A percentile compares a stretch with the other conserved stretches of the same genome.
phyloP scores from a whole-genome alignment of 2,113 vertebrate species.

The Rallus limicola region DNA sequence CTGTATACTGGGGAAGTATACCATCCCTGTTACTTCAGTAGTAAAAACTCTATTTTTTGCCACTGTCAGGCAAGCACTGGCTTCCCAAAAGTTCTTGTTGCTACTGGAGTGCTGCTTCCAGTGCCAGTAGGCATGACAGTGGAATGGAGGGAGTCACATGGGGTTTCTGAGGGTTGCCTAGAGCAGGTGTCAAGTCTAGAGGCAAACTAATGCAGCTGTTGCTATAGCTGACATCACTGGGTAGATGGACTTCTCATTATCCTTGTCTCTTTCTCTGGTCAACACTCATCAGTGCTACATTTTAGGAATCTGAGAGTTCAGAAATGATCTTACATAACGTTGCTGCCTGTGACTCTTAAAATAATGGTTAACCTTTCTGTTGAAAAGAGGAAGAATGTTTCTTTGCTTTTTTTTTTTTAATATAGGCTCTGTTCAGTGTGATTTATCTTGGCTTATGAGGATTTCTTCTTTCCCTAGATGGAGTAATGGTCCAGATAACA shows the following conservation, averaged over 20 bases:
- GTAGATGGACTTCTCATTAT: not conserved
- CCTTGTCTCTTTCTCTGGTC: not conserved
- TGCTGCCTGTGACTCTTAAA: not conserved
- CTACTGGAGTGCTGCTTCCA: not conserved
- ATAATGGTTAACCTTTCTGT: not conserved
- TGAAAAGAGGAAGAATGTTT: not conserved
- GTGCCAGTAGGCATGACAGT: rapidly evolving
- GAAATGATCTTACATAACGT: rapidly evolving
- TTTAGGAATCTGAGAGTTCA: not conserved
- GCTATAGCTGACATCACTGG: not conserved
- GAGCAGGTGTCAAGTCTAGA: not conserved
- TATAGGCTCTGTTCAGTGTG: not conserved
- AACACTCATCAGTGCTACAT: rapidly evolving
- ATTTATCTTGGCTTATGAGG: not conserved
- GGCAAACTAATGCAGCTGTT: rapidly evolving
- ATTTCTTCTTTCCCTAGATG: constrained; percentile 80
- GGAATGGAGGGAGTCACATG: rapidly evolving
- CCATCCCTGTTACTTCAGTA: not conserved
- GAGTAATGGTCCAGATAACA: constrained; percentile 98
- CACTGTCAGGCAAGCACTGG: not conserved
- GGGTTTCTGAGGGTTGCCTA: not conserved
- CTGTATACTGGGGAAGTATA: not conserved
- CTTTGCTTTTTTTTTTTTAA: not conserved
- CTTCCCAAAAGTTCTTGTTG: not conserved
- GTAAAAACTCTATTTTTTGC: not conserved